Conservation (phyloP, 2,797 vertebrate species). For the Avahi laniger region DNA sequence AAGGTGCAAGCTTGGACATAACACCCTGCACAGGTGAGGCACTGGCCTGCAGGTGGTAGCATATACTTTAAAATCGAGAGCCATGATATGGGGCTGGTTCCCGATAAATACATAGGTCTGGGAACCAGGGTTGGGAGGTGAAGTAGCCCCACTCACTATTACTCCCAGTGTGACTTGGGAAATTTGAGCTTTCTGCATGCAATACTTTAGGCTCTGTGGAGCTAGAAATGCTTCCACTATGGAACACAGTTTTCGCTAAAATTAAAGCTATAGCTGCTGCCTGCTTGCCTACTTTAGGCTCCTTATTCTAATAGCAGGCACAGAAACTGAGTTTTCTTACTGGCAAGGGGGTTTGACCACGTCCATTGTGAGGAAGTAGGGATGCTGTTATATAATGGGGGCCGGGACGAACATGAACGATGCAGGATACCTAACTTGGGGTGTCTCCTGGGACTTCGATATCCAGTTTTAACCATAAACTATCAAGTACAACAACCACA, state of each 20-base stretch:
- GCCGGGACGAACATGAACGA: not conserved
- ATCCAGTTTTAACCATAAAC: not conserved
- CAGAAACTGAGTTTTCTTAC: not conserved
- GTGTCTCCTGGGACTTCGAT: not conserved
- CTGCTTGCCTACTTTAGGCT: not conserved
- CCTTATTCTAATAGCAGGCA: not conserved
- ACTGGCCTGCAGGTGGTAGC: not conserved
- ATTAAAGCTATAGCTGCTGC: not conserved
- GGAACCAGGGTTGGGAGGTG: not conserved
- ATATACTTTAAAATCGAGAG: slow-evolving; percentile 1
- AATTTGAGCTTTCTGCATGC: not conserved
- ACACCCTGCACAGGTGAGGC: not conserved
- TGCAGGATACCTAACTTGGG: not conserved
- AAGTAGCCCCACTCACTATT: not conserved
- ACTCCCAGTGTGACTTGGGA: not conserved
- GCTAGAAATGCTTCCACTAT: not conserved
- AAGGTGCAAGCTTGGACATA: not conserved
- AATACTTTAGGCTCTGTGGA: not conserved
- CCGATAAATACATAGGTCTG: not conserved
- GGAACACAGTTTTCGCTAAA: not conserved
- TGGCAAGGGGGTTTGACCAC: not conserved
- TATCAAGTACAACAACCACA: not conserved
- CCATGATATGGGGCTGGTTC: not conserved
- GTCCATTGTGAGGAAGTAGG: not conserved
- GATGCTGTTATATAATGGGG: not conserved